Percentiles rank a stretch among this genome's conserved stretches.
These are phyloP conservation scores for Clunio marinus DNA, from an alignment of 2,888 invertebrate genomes.

Conservation along the genomic window DNA sequence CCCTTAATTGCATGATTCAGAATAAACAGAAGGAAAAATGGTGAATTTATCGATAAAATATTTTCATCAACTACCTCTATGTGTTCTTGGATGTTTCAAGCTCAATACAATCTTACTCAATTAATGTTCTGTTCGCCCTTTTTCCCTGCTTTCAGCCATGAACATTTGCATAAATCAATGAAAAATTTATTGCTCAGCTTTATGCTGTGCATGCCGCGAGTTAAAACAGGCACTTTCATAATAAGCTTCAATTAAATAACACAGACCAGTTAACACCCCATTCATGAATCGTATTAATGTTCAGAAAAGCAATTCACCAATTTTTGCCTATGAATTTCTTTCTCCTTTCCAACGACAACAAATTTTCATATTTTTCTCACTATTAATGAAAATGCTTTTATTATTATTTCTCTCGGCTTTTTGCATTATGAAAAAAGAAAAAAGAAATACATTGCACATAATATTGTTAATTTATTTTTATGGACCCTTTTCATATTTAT, in stretches of 20 bases:
- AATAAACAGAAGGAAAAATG: background rate
- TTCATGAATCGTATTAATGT: background rate
- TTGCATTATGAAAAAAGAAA: background rate
- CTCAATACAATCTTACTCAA: background rate
- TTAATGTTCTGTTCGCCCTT: background rate
- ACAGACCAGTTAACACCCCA: conserved; percentile 23
- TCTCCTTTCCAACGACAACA: background rate
- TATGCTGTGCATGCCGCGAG: background rate
- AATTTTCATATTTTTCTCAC: conserved; percentile 2
- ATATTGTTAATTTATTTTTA: conserved; percentile 34
- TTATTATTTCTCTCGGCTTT: background rate
- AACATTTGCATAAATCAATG: conserved; percentile 18
- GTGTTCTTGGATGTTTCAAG: background rate
- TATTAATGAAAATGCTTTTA: conserved; percentile 22
- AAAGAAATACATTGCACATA: background rate
- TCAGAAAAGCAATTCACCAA: background rate
- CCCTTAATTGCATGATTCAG: conserved; percentile 25
- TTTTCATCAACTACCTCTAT: background rate
- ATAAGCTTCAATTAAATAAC: conserved; percentile 18
- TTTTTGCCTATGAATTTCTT: background rate
- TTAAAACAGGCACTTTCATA: background rate
- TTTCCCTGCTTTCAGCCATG: background rate
- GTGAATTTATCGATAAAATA: conserved; percentile 22
- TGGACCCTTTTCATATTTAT: conserved; percentile 13
- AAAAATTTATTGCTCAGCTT: background rate